Conservation (phyloP, 23 tunicate species). For the Trididemnum nubilum region DNA sequence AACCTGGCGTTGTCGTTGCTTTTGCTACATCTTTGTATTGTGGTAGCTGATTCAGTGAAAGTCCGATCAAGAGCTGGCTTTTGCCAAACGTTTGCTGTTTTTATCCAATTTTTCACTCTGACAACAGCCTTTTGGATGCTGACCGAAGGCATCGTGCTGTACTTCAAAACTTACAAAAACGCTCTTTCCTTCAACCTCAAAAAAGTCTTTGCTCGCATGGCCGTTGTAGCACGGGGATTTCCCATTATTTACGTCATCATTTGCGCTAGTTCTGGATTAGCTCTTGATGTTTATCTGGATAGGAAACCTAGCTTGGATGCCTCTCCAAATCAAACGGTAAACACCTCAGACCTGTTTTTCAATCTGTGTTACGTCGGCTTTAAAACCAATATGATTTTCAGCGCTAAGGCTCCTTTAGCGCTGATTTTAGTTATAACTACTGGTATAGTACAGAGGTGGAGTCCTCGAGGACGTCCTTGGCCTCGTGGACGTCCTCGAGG, state of each 20-base stretch:
- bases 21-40: slow-evolving; percentile 43
- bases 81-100: slow-evolving; percentile 46
- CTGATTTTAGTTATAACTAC: slow-evolving; percentile 25
- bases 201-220: slow-evolving; percentile 27
- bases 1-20: slow-evolving; percentile 53
- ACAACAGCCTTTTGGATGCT: slow-evolving; percentile 74
- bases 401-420: slow-evolving; percentile 48
- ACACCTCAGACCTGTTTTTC: not conserved
- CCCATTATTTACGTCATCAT: slow-evolving; percentile 40
- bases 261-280: slow-evolving; percentile 47
- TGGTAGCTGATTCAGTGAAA: slow-evolving; percentile 21
- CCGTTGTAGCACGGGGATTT: slow-evolving; percentile 37
- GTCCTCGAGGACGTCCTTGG: too few species aligned
- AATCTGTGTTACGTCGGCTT: slow-evolving; percentile 46
- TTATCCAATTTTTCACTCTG: slow-evolving; percentile 50
- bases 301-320: not conserved
- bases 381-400: slow-evolving; percentile 35
- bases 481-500: too few species aligned
- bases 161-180: slow-evolving; percentile 47
- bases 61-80: slow-evolving; percentile 11
- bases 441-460: slow-evolving; percentile 12
- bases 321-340: not conserved
- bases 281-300: slow-evolving; percentile 26
- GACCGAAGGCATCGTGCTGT: slow-evolving; percentile 59
- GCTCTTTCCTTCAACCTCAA: slow-evolving; percentile 46